A percentile compares a stretch with the other conserved stretches of the same genome.
phyloP scores from a whole-genome alignment of 2,888 invertebrate species.

The Corbicula japonica region DNA sequence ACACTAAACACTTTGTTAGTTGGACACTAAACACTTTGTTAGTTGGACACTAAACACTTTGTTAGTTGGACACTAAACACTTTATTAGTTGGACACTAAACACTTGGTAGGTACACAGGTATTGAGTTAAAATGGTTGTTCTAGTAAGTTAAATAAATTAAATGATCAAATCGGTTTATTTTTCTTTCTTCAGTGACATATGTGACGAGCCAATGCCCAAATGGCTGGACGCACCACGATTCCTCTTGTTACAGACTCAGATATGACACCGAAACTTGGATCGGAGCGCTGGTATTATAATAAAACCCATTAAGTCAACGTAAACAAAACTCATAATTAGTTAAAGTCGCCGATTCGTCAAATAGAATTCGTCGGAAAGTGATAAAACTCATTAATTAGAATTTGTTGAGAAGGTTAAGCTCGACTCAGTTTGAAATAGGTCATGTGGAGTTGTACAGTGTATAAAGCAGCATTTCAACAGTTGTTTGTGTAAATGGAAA shows the following conservation, averaged over 20 bases:
- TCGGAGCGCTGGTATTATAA: constrained; percentile 11
- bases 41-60: too few relatives aligned
- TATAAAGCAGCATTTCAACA: too few relatives aligned
- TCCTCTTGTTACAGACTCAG: constrained; percentile 14
- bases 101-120: too few relatives aligned
- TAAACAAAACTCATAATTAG: not conserved
- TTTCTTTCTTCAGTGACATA: too few relatives aligned
- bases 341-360: not conserved
- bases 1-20: too few relatives aligned
- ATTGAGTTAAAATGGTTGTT: too few relatives aligned
- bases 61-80: too few relatives aligned
- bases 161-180: too few relatives aligned
- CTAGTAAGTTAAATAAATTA: too few relatives aligned
- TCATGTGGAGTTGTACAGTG: not conserved
- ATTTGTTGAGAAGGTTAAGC: not conserved
- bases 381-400: not conserved
- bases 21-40: too few relatives aligned
- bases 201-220: constrained; percentile 4
- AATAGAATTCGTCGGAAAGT: not conserved
- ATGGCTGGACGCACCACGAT: constrained; percentile 18
- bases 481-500: too few relatives aligned
- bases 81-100: too few relatives aligned
- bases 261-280: constrained; percentile 21
- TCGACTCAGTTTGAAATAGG: not conserved
- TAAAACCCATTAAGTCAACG: not conserved